Evolutionary conservation across 2,888 invertebrate genomes (phyloP), one percentile per base, ranked within the genome.

Genomic region (Athrips mouffetella): DNA sequence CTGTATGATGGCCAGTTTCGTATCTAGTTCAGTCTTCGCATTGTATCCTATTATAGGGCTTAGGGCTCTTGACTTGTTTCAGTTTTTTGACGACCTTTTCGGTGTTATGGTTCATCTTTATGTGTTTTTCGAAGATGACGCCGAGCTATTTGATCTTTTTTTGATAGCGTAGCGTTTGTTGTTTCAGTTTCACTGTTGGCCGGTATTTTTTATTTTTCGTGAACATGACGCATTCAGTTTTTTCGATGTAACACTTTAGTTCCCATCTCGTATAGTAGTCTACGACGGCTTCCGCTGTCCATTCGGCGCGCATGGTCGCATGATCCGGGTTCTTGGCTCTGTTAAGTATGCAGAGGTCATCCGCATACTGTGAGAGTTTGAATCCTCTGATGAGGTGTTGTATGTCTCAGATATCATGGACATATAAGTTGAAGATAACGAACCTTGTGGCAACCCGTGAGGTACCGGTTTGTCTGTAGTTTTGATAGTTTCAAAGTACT

Each of bases 1-100:
- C 35, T 50, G 51, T 33, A 51, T 50, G 11, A 55, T 46, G 1
- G 10, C 31, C 10, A 53, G 44, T 48, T 57, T 53, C 8, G 46
- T 44, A 27, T 49, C 37, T 29, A 55, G 7, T 31, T 49, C 8
- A 6, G 46, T 45, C 31, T 53, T 54, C 2, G 54, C 46, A 41
- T 49, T 35, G 31, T 48, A 54, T 10, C 50, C 54, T 11, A 52
- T 50, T 40, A 55, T 49, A 8, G 54, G 49, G 4, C 23, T 25
- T 7, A 52, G 52, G 13, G 42, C 29, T 21, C 48, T 48, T 40
- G 6, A 31, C 39, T 35, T 33, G 40, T 33, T 52, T 39, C 4
- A 25, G 31, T 35, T 49, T 53, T 10, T 15, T 30, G 2, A 42
- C 15, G 1, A 50, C 42, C 8, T 27, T 31, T 40, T 57, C 42